Base-by-base conservation (phyloP, 2,888 invertebrate species). In the Pyrocoelia pectoralis region DNA sequence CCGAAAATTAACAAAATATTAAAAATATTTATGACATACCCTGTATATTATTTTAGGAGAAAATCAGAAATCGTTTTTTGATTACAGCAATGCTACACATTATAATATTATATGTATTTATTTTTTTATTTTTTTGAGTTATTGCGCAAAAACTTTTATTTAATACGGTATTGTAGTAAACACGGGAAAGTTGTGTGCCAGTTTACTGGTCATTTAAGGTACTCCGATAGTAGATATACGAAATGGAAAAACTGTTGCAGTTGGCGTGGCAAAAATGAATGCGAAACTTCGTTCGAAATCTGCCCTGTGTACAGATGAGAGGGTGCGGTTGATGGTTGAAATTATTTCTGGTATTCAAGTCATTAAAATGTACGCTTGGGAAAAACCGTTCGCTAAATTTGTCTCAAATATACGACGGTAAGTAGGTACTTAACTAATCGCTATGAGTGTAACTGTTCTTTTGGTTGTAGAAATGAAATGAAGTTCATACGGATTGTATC, bases 291-390 rank as follows among this genome's bases (percentile, higher is more conserved):
- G 94, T 38, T 77, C 93, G 70, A 88, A 89, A 76, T 93, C 93
- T 0, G 93, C 95, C 0, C 80, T 88, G 29, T 84, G 91, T 55
- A 95, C 96, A 0, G 97, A 97, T 81, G 86, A 93, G 71, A 83
- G 97, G 3, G 91, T 97, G 1, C 84, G 93, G 18, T 79, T 96
- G 0, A 96, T 97, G 94, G 94, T 92, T 76, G 97, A 95, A 83
- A 90, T 94, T 46, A 88, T 97, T 33, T 88, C 89, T 73, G 96
- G 95, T 1, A 93, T 95, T 77, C 89, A 94, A 81, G 94, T 97
- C 0, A 93, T 97, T 96, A 90, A 91, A 79, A 88, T 89, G 88
- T 91, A 88, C 76, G 93, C 95, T 0, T 97, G 97, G 93, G 97
- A 97, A 77, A 88, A 88, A 73, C 92, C 95, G 0, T 97, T 97